Percentiles rank a stretch among this genome's conserved stretches.
Conservation (phyloP, 1,140 invertebrate genomes). For the Microplitis mediator region DNA sequence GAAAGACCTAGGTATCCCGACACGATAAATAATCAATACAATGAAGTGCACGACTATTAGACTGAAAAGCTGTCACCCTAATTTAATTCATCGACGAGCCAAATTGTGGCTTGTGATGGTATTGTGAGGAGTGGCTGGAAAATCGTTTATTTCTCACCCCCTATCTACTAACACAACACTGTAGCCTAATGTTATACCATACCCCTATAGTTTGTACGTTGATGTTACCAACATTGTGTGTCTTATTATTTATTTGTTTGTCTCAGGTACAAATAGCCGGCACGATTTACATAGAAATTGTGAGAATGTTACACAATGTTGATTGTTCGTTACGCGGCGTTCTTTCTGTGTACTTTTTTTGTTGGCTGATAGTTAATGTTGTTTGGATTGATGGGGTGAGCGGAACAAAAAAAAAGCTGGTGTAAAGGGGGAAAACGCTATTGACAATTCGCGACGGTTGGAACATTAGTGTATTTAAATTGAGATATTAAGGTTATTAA, state of each 20-base stretch:
- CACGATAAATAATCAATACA: slow-evolving; percentile 35
- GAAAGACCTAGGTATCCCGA: background rate
- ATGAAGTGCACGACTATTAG: slow-evolving; percentile 10
- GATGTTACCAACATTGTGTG: background rate
- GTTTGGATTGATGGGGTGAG: background rate
- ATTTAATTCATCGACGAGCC: background rate
- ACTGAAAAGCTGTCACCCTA: slow-evolving; percentile 16
- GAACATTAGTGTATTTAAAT: no score
- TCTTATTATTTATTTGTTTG: background rate
- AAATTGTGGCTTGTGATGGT: slow-evolving; percentile 7
- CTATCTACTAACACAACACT: background rate
- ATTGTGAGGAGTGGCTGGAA: background rate
- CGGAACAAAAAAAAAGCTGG: no score
- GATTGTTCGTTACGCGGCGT: background rate
- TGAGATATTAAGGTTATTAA: no score
- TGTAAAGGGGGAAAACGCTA: no score
- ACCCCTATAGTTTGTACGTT: background rate
- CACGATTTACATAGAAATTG: slow-evolving; percentile 48
- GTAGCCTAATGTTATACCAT: no score
- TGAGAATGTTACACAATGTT: slow-evolving; percentile 43
- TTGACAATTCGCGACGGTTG: no score
- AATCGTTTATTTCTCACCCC: background rate
- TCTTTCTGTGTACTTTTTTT: background rate
- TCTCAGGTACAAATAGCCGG: slow-evolving; percentile 11
- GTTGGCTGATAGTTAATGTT: background rate